Percentiles rank a stretch among this genome's conserved stretches.
Conservation (phyloP, 1,140 invertebrate species). For the Lepidurus apus region DNA sequence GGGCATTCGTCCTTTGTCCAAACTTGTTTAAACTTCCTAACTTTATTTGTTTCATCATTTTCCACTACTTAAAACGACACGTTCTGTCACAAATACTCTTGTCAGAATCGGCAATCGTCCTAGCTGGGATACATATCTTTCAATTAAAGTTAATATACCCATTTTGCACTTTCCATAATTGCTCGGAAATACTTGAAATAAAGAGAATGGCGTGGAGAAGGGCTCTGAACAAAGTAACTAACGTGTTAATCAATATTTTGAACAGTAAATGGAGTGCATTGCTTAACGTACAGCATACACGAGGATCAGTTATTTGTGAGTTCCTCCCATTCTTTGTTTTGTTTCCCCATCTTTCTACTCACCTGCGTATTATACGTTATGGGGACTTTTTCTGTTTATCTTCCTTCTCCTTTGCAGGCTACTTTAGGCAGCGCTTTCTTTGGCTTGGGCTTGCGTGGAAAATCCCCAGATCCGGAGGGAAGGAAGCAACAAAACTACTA, state of each 20-base stretch:
- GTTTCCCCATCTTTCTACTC: not conserved
- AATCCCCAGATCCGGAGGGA: slow-evolving; percentile 20
- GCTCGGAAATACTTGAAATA: too few species aligned
- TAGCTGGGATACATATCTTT: too few species aligned
- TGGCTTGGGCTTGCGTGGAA: slow-evolving; percentile 20
- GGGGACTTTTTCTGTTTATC: slow-evolving; percentile 1
- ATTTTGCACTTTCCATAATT: too few species aligned
- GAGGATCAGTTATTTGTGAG: not conserved
- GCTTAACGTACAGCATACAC: not conserved
- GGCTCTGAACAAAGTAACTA: too few species aligned
- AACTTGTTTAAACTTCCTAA: too few species aligned
- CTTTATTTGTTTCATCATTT: too few species aligned
- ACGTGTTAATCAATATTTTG: not conserved
- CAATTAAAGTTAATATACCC: too few species aligned
- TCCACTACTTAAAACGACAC: too few species aligned
- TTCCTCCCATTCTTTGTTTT: not conserved
- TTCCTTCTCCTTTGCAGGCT: slow-evolving; percentile 6
- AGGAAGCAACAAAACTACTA: slow-evolving; percentile 22
- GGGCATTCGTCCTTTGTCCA: too few species aligned
- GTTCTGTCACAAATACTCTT: too few species aligned
- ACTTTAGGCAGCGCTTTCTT: slow-evolving; percentile 18
- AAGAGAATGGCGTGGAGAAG: too few species aligned
- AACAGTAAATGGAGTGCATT: not conserved
- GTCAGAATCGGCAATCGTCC: too few species aligned
- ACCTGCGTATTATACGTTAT: not conserved